These are phyloP conservation scores for Stratiomys singularior DNA, from an alignment of 2,888 invertebrate species.

Conservation along the genomic window DNA sequence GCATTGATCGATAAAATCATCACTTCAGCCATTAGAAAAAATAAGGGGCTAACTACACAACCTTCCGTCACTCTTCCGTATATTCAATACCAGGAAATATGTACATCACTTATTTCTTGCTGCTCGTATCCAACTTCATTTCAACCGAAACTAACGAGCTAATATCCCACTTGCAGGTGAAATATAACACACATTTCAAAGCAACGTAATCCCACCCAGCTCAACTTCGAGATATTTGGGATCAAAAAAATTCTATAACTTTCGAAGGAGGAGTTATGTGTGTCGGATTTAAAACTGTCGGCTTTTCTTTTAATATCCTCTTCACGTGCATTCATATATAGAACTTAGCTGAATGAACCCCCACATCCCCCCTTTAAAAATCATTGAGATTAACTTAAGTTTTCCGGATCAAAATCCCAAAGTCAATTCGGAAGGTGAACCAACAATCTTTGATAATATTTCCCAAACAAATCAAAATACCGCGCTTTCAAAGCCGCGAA, in stretches of 20 bases:
- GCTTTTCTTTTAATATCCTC: background rate
- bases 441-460: background rate
- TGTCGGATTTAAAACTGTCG: background rate
- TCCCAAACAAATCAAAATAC: constrained; percentile 3
- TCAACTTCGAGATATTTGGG: no score
- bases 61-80: no score
- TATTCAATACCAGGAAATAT: no score
- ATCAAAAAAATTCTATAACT: background rate
- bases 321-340: background rate
- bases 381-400: no score
- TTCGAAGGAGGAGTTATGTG: background rate
- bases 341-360: no score
- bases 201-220: background rate
- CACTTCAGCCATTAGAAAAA: no score
- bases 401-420: no score
- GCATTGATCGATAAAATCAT: no score
- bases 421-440: background rate
- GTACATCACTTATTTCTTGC: no score
- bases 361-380: no score
- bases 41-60: no score
- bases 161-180: constrained; percentile 24
- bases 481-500: background rate
- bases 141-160: constrained; percentile 45
- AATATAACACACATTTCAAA: constrained; percentile 29
- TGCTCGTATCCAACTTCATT: constrained; percentile 6